Percentiles rank a stretch among this genome's conserved stretches.
Conservation (phyloP, 2,888 invertebrate species). For the Chironomus riparius region DNA sequence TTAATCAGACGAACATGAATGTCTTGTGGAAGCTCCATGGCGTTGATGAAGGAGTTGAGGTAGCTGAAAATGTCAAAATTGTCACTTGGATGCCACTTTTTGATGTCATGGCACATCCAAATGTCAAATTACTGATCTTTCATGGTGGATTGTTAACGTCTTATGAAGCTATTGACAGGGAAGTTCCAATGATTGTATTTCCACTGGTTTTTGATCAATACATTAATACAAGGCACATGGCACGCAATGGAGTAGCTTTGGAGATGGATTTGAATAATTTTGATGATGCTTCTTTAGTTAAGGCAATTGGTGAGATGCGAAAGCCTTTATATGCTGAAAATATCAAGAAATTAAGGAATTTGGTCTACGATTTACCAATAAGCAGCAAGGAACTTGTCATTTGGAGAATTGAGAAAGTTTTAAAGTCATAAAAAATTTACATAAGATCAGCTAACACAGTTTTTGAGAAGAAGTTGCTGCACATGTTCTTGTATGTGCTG, state of each 20-base stretch:
- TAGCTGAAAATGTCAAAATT: slow-evolving; percentile 36
- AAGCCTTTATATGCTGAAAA: neutral
- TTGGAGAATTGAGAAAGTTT: neutral
- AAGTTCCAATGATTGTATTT: slow-evolving; percentile 34
- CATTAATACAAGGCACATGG: neutral
- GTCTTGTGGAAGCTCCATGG: slow-evolving; percentile 40
- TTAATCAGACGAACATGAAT: slow-evolving; percentile 28
- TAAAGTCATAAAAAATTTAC: neutral
- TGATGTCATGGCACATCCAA: slow-evolving; percentile 36
- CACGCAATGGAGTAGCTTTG: neutral
- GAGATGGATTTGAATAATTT: neutral
- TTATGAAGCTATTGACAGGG: slow-evolving; percentile 41
- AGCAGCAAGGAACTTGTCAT: neutral
- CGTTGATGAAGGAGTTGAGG: slow-evolving; percentile 34
- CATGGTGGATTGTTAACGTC: slow-evolving; percentile 45
- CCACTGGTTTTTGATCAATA: neutral
- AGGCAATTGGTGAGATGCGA: neutral
- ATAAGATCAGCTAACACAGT: too few species aligned
- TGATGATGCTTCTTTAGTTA: neutral
- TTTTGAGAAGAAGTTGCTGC: neutral
- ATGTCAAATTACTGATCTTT: slow-evolving; percentile 43
- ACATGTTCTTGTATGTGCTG: too few species aligned
- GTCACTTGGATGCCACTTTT: slow-evolving; percentile 40
- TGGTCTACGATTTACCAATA: neutral
- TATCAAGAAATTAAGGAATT: neutral